A percentile compares a stretch with the other conserved stretches of the same genome.
phyloP scores from a whole-genome alignment of 2,797 vertebrate species.

The Sebastes elongatus region DNA sequence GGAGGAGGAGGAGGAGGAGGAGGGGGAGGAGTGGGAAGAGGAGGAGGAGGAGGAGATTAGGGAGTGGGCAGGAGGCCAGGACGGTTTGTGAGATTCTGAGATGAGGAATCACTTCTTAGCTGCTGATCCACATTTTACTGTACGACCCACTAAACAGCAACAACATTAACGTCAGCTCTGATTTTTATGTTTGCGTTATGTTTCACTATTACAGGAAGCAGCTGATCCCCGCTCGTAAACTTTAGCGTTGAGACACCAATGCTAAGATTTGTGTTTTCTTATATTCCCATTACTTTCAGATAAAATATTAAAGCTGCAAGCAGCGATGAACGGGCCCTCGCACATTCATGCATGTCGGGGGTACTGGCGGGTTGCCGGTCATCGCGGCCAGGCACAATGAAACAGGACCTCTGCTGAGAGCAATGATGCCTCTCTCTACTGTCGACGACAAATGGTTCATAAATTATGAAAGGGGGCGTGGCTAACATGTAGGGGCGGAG shows the following conservation, averaged over 20 bases:
- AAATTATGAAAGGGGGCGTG: too few species aligned
- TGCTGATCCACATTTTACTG: background rate
- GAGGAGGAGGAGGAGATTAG: constrained; percentile 3
- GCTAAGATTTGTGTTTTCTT: background rate
- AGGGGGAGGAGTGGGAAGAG: background rate
- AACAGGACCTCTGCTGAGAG: too few species aligned
- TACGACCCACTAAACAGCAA: background rate
- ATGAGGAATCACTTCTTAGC: background rate
- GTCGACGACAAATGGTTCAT: too few species aligned
- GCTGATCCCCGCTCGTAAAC: background rate
- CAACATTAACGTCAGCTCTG: background rate
- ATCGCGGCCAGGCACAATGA: too few species aligned
- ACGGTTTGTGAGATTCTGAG: background rate
- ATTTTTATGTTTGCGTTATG: background rate
- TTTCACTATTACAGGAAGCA: background rate
- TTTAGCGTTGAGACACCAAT: background rate
- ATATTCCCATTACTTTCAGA: background rate
- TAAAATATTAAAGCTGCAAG: background rate
- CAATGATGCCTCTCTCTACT: too few species aligned
- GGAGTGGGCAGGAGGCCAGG: constrained; percentile 24
- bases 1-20: background rate
- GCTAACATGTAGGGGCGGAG: too few species aligned
- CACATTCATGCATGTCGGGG: too few species aligned
- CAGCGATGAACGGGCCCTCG: too few species aligned
- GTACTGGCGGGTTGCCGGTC: too few species aligned